Evolutionary conservation across 2,113 vertebrate species (phyloP).

Genomic region (Ammodytes marinus): DNA sequence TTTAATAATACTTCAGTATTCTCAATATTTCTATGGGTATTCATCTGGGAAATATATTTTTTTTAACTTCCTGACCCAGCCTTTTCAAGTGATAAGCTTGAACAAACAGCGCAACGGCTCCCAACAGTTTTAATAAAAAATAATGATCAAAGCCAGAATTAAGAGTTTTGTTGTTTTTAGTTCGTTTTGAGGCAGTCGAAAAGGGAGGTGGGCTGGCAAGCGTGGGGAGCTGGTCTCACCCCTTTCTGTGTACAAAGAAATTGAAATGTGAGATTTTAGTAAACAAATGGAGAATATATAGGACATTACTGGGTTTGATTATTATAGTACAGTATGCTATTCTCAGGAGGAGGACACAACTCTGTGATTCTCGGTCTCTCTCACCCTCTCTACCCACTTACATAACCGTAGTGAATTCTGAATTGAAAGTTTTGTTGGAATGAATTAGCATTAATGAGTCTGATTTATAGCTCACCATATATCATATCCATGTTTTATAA

Average conservation of each 20-base stretch:
- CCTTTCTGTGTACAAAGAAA: constrained; percentile 63
- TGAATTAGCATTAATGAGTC: constrained; percentile 59
- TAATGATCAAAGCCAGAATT: constrained; percentile 78
- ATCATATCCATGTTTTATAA: constrained; percentile 16
- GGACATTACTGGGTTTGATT: constrained; percentile 68
- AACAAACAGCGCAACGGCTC: constrained; percentile 72
- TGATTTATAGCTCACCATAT: constrained; percentile 32
- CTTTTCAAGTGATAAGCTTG: constrained; percentile 70
- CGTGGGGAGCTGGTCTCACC: constrained; percentile 50
- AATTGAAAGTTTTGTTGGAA: constrained; percentile 61
- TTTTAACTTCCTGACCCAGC: constrained; percentile 67
- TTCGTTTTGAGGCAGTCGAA: constrained; percentile 52
- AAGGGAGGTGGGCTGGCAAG: constrained; percentile 61
- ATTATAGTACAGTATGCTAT: constrained; percentile 45
- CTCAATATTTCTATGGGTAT: constrained; percentile 49
- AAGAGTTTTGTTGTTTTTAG: constrained; percentile 76
- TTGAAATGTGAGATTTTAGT: constrained; percentile 59
- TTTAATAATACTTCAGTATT: constrained; percentile 34
- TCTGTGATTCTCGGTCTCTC: constrained; percentile 23
- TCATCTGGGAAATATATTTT: constrained; percentile 30
- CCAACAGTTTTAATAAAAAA: constrained; percentile 72
- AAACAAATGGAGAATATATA: constrained; percentile 74
- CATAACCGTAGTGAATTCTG: constrained; percentile 47
- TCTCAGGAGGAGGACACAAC: constrained; percentile 53
- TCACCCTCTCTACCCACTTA: constrained; percentile 23